phyloP scores from a whole-genome alignment of 2,797 vertebrate genomes.

The Enteromius unitaeniatus region DNA sequence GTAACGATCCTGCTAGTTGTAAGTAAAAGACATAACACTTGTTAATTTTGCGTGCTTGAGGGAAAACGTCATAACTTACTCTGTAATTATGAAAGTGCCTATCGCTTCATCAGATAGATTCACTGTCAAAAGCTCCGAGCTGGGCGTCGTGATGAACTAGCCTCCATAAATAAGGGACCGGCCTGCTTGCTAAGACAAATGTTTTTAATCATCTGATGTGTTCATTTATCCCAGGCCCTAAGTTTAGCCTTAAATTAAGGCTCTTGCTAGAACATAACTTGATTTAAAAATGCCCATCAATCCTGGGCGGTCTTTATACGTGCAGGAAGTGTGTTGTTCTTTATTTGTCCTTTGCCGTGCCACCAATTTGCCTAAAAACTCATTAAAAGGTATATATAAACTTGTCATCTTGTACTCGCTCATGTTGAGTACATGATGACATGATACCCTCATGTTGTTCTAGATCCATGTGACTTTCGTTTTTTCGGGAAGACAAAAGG shows the following conservation, averaged over 20 bases:
- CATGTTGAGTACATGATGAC: too few relatives aligned
- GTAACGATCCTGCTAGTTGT: conserved; percentile 28
- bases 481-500: background rate
- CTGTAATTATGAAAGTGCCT: conserved; percentile 69
- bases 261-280: conserved; percentile 82
- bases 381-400: conserved; percentile 17
- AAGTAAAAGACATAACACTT: conserved; percentile 58
- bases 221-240: conserved; percentile 85
- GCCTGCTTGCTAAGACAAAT: conserved; percentile 85
- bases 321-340: conserved; percentile 36
- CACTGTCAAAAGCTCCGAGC: conserved; percentile 58
- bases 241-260: conserved; percentile 88
- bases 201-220: conserved; percentile 91
- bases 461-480: background rate
- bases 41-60: conserved; percentile 54
- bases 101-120: conserved; percentile 61
- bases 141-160: conserved; percentile 63
- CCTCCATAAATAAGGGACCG: conserved; percentile 83
- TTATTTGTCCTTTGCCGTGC: conserved; percentile 49
- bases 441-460: background rate
- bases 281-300: conserved; percentile 84
- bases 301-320: conserved; percentile 68
- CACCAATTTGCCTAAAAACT: conserved; percentile 19
- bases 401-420: background rate
- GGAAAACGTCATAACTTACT: conserved; percentile 65